Evolutionary conservation across 2,888 invertebrate genomes (phyloP).

Genomic region (Polietes domitor): DNA sequence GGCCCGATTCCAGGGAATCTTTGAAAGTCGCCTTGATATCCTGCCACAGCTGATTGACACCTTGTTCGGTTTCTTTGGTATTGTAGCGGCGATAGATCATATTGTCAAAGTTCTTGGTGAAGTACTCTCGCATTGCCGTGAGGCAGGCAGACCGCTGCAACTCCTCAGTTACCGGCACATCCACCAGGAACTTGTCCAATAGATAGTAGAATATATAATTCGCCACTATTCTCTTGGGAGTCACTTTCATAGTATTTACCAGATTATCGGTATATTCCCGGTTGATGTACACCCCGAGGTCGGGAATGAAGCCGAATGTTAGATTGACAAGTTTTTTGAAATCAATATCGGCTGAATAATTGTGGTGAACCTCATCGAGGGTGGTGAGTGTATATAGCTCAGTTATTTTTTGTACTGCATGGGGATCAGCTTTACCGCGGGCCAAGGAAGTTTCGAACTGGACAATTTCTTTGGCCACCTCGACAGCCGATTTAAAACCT

Average conservation of each 20-base stretch:
- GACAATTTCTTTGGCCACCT: slow-evolving; percentile 72
- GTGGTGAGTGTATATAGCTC: not conserved
- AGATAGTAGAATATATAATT: not conserved
- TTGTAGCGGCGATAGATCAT: slow-evolving; percentile 68
- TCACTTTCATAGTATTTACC: not conserved
- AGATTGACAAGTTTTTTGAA: not conserved
- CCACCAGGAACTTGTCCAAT: too few relatives aligned
- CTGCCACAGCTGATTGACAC: slow-evolving; percentile 40
- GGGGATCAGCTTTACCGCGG: too few relatives aligned
- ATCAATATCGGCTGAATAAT: not conserved
- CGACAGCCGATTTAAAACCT: slow-evolving; percentile 54
- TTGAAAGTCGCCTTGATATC: not conserved
- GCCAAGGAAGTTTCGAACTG: slow-evolving; percentile 70
- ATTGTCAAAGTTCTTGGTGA: slow-evolving; percentile 68
- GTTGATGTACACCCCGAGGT: not conserved
- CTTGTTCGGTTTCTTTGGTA: slow-evolving; percentile 68
- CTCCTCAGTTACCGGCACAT: too few relatives aligned
- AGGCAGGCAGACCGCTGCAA: too few relatives aligned
- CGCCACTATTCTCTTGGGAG: not conserved
- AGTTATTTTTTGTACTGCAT: too few relatives aligned
- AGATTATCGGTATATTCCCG: not conserved
- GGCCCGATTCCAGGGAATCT: not conserved
- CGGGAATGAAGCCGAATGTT: not conserved
- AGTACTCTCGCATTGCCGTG: too few relatives aligned
- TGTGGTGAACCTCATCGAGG: not conserved